Evolutionary conservation across 2,888 invertebrate species (phyloP).

Genomic region (Opisthograptis luteolata): DNA sequence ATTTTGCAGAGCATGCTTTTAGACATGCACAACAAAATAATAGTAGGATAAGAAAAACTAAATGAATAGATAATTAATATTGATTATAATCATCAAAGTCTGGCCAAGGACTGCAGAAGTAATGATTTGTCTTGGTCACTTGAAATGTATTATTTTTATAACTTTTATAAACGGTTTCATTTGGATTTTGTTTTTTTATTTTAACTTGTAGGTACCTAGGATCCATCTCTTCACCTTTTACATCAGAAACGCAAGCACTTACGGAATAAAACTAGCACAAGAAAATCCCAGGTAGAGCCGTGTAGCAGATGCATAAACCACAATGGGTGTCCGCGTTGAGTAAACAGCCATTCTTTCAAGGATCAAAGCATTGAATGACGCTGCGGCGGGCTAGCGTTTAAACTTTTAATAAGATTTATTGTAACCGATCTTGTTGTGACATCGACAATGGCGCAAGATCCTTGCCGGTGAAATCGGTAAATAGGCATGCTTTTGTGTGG

Average conservation of each 20-base stretch:
- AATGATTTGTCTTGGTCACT: too few relatives aligned
- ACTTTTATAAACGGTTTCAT: too few relatives aligned
- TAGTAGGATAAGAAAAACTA: too few relatives aligned
- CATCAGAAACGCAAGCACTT: neutral
- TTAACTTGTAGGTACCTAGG: too few relatives aligned
- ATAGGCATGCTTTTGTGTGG: conserved; percentile 77
- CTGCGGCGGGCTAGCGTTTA: conserved; percentile 70
- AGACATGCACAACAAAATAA: too few relatives aligned
- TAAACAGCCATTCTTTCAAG: conserved; percentile 73
- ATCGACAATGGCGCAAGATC: conserved; percentile 70
- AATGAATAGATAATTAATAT: too few relatives aligned
- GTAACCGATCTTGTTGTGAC: conserved; percentile 84
- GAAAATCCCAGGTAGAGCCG: conserved; percentile 1
- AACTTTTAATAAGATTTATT: conserved; percentile 83
- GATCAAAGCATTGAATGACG: conserved; percentile 71
- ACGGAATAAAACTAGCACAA: neutral
- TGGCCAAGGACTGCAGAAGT: too few relatives aligned
- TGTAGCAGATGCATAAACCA: conserved; percentile 68
- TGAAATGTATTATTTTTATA: too few relatives aligned
- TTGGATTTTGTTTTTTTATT: too few relatives aligned
- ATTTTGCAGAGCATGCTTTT: too few relatives aligned
- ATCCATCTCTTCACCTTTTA: too few relatives aligned
- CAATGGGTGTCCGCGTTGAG: conserved; percentile 67
- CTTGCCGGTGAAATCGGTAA: conserved; percentile 74
- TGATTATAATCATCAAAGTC: too few relatives aligned